Conservation (phyloP, 1,140 invertebrate genomes). For the Cotesia glomerata region DNA sequence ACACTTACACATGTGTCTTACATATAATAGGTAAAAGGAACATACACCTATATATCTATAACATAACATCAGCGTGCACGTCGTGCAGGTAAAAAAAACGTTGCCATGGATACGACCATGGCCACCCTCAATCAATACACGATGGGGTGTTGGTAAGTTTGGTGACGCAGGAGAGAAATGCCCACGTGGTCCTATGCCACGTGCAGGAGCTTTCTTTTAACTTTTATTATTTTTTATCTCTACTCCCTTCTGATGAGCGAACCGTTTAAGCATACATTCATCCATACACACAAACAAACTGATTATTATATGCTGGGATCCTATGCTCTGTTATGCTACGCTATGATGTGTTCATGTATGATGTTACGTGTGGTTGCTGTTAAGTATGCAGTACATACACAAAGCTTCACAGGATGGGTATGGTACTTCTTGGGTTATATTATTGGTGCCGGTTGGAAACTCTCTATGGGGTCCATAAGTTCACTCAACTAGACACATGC, state of each 20-base stretch:
- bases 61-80: conserved; percentile 17
- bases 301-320: too few relatives aligned
- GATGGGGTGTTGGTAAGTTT: conserved; percentile 44
- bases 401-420: too few relatives aligned
- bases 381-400: too few relatives aligned
- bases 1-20: background rate
- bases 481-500: too few relatives aligned
- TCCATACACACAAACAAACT: too few relatives aligned
- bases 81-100: conserved; percentile 54
- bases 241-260: background rate
- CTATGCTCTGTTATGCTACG: too few relatives aligned
- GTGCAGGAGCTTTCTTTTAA: conserved; percentile 47
- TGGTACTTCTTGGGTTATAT: too few relatives aligned
- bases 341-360: too few relatives aligned
- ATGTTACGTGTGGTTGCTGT: too few relatives aligned
- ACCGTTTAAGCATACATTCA: too few relatives aligned
- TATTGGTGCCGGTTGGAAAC: too few relatives aligned
- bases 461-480: too few relatives aligned
- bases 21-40: background rate
- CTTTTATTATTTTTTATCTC: background rate
- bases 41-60: background rate
- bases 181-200: conserved; percentile 59
- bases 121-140: conserved; percentile 57
- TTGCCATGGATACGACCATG: conserved; percentile 57
- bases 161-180: conserved; percentile 51